phyloP scores from a whole-genome alignment of 2,888 invertebrate species.

The Leucoptera coffeella region DNA sequence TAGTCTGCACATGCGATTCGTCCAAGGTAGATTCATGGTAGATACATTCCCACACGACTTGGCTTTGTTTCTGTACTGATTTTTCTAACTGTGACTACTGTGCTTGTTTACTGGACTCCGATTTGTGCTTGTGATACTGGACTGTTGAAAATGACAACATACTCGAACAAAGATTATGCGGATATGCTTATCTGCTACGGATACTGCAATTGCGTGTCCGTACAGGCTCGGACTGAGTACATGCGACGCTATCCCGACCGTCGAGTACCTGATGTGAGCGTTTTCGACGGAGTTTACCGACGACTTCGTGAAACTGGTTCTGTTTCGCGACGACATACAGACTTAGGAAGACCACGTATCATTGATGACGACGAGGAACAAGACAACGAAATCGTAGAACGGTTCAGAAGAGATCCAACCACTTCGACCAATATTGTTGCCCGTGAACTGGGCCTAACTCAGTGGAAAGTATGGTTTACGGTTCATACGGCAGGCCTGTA shows the following conservation, averaged over 20 bases:
- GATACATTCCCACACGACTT: constrained; percentile 2
- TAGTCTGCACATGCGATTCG: constrained; percentile 1
- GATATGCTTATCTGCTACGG: constrained; percentile 7
- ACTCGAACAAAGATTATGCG: constrained; percentile 5
- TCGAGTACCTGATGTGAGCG: no score
- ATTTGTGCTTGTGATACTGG: no score
- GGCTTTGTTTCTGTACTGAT: no score
- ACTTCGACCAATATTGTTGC: constrained; percentile 6
- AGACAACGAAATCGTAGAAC: constrained; percentile 3
- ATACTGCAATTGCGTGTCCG: no score
- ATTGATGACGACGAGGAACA: not conserved
- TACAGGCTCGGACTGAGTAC: no score
- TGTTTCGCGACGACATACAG: constrained; percentile 9
- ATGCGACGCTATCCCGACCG: no score
- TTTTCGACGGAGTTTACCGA: no score
- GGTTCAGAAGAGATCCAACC: constrained; percentile 3
- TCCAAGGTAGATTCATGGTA: not conserved
- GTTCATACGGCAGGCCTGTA: no score
- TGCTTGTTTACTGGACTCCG: no score
- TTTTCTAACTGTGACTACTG: no score
- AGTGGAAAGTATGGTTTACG: not conserved
- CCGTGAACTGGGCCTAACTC: not conserved
- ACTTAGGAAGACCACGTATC: no score
- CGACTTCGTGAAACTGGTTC: constrained; percentile 11
- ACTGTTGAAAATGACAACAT: no score